Evolutionary conservation across 2,888 invertebrate genomes (phyloP).

Genomic region (Cerastis leucographa): DNA sequence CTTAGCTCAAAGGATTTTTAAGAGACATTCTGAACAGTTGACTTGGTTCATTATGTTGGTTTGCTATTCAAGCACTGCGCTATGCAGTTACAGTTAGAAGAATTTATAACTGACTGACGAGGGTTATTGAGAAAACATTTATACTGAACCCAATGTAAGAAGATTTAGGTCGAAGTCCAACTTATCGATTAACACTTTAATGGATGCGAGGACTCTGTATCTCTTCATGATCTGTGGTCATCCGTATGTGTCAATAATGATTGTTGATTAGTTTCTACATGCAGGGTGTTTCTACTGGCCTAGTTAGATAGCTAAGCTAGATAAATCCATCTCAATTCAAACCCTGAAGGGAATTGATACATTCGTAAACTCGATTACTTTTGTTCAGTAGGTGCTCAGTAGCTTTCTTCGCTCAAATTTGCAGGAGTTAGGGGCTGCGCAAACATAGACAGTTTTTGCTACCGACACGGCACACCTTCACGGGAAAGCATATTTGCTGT

Average conservation of each 20-base stretch:
- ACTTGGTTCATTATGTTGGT: neutral
- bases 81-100: neutral
- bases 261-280: neutral
- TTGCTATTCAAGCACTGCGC: neutral
- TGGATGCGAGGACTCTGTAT: constrained; percentile 14
- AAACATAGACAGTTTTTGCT: too few relatives aligned
- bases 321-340: constrained; percentile 1
- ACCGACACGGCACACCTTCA: too few relatives aligned
- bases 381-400: neutral
- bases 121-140: neutral
- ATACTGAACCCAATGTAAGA: neutral
- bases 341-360: neutral
- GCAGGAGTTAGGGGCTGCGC: neutral
- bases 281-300: neutral
- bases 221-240: constrained; percentile 16
- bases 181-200: neutral
- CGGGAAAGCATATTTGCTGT: too few relatives aligned
- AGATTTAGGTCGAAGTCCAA: neutral
- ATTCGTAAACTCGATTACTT: neutral
- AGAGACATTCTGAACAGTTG: neutral
- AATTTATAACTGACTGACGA: neutral
- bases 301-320: neutral
- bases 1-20: neutral
- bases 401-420: neutral
- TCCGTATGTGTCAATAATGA: constrained; percentile 15